Evolutionary conservation across 2,888 invertebrate genomes (phyloP), one percentile per base, ranked within the genome.

Genomic region (Pocota personata): DNA sequence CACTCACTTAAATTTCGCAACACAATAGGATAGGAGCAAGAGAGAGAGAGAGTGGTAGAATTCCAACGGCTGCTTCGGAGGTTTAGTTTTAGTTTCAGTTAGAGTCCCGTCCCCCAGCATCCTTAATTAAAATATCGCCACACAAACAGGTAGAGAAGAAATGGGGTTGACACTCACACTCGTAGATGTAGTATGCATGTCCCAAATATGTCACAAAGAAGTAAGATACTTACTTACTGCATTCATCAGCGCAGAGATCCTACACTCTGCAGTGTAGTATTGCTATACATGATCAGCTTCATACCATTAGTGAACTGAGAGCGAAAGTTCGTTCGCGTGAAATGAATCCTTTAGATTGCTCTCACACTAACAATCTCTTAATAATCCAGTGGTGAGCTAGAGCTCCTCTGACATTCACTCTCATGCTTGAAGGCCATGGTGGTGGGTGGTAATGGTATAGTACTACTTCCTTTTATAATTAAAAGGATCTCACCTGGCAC

Each of bases 401-500:
- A 21, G 14, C 66, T 35, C 19, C 30, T 16, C 12, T 64, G 30
- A 12, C 64, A 32, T 43, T 62, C 76, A 46, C 19, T 46, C 55
- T 8, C 55, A 5, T 35, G 12, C 21, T 75, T 58, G 19, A 16
- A 16, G 32, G 10, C 16, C 37, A 37, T 40, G 14, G 35, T 10
- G 21, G 16, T 43, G 35, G 14, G 10, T 43, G 37, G 27, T 55
- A 21, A 16, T 32, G 30, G 46, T 8, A 10, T 32, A 50, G 60
- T 60, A 46, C 69, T 64, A 35, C 64, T 52, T 46, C 21, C 37
- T 79, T 66, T 71, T 72, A 76, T 66, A 77, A 86, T 86, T 86
- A 82, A 86, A 86, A 82, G 76, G 67, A 80, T 82, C 86, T 82
- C 86, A 82, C 86, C 86, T 86, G 86, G 67, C 71, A 80, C 55